Base-by-base conservation (phyloP, 92 coral and sea anemone species). In the Diadumene lineata region DNA sequence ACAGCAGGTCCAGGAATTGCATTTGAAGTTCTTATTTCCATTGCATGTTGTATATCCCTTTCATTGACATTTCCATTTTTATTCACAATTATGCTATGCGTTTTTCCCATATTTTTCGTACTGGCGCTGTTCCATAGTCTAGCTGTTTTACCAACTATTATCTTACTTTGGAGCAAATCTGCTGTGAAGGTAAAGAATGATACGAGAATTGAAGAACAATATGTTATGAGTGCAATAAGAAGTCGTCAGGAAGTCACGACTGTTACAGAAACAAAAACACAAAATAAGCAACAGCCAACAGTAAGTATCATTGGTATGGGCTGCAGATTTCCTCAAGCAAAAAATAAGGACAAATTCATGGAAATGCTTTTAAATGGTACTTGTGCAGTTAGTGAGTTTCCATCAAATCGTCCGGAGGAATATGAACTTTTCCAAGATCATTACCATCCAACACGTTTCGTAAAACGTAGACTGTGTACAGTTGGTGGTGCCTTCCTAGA, bases 301-400 rank as follows among this genome's bases (percentile, higher is more conserved):
- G 68, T 87, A 25, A 79, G 96, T 0, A 70, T 90, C 16, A 81
- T 93, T 22, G 96, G 98, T 7, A 85, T 93, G 7, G 74, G 91
- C 56, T 90, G 98, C 68, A 69, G 93, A 10, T 93, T 87, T 64
- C 92, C 97, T 28, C 82, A 79, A 60, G 92, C 85, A 18, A 71
- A 74, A 16, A 75, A 63, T 34, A 92, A 86, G 44, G 79, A 84
- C 0, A 70, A 69, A 6, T 87, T 85, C 56, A 79, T 90, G 93
- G 75, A 82, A 23, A 76, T 92, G 83, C 89, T 92, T 60, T 66
- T 44, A 25, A 43, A 76, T 7, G 93, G 97, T 33, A 80, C 60
- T 16, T 78, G 91, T 58, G 76, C 69, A 0, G 81, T 85, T 18
- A 64, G 74, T 17, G 38, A 60, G 21, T 92, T 70, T 73, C 93